A percentile compares a stretch with the other conserved stretches of the same genome.
Evolutionary conservation across 2,113 vertebrate genomes (phyloP).

Genomic region (Tetrax tetrax): DNA sequence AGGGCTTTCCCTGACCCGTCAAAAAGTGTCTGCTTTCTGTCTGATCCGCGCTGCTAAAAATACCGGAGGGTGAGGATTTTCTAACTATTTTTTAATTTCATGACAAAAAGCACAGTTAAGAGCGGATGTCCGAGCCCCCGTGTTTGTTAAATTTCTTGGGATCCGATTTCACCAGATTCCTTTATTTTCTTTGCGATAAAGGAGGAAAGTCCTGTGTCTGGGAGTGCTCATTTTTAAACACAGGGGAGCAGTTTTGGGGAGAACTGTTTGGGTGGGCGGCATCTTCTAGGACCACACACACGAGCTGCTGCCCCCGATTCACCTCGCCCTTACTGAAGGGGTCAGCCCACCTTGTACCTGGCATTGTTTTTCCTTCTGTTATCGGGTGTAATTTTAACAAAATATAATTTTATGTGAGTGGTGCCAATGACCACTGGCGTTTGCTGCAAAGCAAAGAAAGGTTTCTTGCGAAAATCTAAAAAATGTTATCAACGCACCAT

Average conservation of each 20-base stretch:
- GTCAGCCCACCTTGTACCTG: not conserved
- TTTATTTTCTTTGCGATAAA: not conserved
- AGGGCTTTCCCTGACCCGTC: not conserved
- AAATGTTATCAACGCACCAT: rapidly evolving
- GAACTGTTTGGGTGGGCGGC: not conserved
- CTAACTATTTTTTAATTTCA: not conserved
- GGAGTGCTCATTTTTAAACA: no score
- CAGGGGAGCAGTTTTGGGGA: not conserved
- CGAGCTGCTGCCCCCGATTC: rapidly evolving
- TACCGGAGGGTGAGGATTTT: not conserved
- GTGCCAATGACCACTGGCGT: not conserved
- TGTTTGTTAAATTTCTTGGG: not conserved
- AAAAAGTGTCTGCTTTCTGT: no score
- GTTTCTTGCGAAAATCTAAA: not conserved
- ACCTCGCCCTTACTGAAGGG: not conserved
- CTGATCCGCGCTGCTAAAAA: not conserved
- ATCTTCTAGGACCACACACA: not conserved
- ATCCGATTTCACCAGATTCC: not conserved
- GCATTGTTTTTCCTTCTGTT: not conserved
- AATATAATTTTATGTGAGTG: rapidly evolving
- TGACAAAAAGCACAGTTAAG: not conserved
- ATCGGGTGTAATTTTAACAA: not conserved
- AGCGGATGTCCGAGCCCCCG: not conserved
- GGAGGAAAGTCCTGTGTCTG: not conserved
- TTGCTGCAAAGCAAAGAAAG: not conserved